Conservation (phyloP, 2,797 vertebrate species). For the Mormyrus proboscirostris region DNA sequence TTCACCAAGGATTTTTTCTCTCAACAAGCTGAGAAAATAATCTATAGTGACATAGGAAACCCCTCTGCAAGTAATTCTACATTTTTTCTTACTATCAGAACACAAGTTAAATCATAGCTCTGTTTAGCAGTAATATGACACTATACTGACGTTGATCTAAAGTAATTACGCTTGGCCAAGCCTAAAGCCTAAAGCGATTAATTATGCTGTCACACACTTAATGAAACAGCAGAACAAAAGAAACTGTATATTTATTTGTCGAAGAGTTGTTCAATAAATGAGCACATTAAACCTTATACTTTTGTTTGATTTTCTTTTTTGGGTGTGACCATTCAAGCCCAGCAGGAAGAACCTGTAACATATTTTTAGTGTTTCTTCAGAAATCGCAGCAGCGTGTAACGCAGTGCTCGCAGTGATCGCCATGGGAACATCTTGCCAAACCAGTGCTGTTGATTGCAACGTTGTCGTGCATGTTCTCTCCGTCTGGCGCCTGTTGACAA, state of each 20-base stretch:
- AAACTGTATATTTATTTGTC: not conserved
- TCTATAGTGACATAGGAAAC: not conserved
- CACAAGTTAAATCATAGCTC: not conserved
- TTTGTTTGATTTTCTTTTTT: conserved; percentile 11
- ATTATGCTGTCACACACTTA: conserved; percentile 4
- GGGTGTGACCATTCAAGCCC: not conserved
- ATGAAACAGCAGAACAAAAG: not conserved
- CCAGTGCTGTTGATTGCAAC: not conserved
- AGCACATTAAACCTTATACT: not conserved
- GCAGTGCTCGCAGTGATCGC: not conserved
- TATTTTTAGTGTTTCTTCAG: not conserved
- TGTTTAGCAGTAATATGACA: not conserved
- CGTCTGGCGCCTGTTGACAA: not conserved
- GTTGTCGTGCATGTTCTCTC: not conserved
- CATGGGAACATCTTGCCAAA: not conserved
- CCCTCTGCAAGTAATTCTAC: not conserved
- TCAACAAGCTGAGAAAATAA: not conserved
- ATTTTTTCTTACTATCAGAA: not conserved
- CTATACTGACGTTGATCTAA: not conserved
- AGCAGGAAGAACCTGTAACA: conserved; percentile 15
- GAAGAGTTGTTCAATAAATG: conserved; percentile 4
- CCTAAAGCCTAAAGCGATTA: not conserved
- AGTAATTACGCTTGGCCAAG: conserved; percentile 2
- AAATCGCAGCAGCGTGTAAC: not conserved
- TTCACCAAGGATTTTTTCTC: not conserved